These are phyloP conservation scores for Mola mola DNA, from an alignment of 2,113 vertebrate species.

Conservation along the genomic window DNA sequence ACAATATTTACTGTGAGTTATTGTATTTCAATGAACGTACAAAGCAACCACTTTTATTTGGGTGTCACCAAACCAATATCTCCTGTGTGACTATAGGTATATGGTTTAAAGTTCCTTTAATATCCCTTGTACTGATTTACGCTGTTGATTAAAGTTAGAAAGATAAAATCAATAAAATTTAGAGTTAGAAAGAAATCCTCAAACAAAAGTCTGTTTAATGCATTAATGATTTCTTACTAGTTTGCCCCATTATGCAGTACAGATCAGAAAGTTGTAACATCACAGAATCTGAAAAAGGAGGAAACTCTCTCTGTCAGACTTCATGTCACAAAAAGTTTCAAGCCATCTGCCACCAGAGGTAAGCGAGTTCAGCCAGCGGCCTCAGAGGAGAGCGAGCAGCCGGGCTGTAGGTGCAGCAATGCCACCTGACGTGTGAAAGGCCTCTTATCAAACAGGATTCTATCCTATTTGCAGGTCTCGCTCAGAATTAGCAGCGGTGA, in stretches of 20 bases:
- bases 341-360: constrained; percentile 11
- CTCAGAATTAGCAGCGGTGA: constrained; percentile 46
- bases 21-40: constrained; percentile 11
- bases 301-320: no score
- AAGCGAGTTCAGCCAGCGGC: constrained; percentile 30
- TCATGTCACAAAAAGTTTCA: no score
- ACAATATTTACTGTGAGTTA: constrained; percentile 11
- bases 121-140: no score
- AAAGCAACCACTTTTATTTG: background rate
- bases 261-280: no score
- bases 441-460: constrained; percentile 51
- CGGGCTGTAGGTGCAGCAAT: constrained; percentile 7
- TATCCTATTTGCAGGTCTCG: constrained; percentile 64
- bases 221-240: background rate
- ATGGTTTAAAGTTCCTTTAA: no score
- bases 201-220: background rate
- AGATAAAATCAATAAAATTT: no score
- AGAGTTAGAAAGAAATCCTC: background rate
- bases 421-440: constrained; percentile 32
- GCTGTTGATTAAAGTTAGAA: background rate
- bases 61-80: no score
- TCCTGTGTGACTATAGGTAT: no score
- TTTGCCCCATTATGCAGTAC: constrained; percentile 26
- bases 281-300: no score
- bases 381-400: background rate